A percentile compares a stretch with the other conserved stretches of the same genome.
phyloP scores from a whole-genome alignment of 1,140 invertebrate species.

The Plectus sambesii region DNA sequence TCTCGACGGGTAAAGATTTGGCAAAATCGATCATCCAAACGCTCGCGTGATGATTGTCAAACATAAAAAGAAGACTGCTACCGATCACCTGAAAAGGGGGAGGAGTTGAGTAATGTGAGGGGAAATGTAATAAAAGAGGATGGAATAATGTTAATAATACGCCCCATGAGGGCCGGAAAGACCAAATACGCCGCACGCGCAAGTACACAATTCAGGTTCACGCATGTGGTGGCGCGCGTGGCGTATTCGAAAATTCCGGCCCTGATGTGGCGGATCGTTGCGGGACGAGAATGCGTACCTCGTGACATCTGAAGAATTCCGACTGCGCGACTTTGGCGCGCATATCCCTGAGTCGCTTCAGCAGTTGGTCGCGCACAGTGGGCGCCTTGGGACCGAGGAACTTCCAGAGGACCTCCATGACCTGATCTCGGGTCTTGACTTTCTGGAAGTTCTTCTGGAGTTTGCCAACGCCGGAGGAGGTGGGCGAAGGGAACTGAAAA shows the following conservation, averaged over 20 bases:
- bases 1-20: slow-evolving; percentile 73
- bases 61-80: slow-evolving; percentile 85
- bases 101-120: slow-evolving; percentile 28
- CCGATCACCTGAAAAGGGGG: slow-evolving; percentile 75
- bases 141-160: too few relatives aligned
- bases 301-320: slow-evolving; percentile 74
- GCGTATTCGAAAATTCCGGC: too few relatives aligned
- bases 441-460: slow-evolving; percentile 92
- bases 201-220: too few relatives aligned
- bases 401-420: slow-evolving; percentile 65
- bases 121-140: slow-evolving; percentile 9
- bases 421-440: slow-evolving; percentile 71
- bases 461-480: slow-evolving; percentile 68
- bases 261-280: too few relatives aligned
- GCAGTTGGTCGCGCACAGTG: slow-evolving; percentile 63
- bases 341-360: slow-evolving; percentile 70
- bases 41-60: slow-evolving; percentile 70
- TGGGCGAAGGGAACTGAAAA: too few relatives aligned
- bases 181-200: too few relatives aligned
- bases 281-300: slow-evolving; percentile 54
- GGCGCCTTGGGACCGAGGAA: slow-evolving; percentile 69
- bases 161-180: too few relatives aligned
- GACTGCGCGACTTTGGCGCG: slow-evolving; percentile 66
- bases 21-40: slow-evolving; percentile 98
- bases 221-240: too few relatives aligned